Evolutionary conservation across 2,797 vertebrate genomes (phyloP).

Genomic region (Acanthornis magna): DNA sequence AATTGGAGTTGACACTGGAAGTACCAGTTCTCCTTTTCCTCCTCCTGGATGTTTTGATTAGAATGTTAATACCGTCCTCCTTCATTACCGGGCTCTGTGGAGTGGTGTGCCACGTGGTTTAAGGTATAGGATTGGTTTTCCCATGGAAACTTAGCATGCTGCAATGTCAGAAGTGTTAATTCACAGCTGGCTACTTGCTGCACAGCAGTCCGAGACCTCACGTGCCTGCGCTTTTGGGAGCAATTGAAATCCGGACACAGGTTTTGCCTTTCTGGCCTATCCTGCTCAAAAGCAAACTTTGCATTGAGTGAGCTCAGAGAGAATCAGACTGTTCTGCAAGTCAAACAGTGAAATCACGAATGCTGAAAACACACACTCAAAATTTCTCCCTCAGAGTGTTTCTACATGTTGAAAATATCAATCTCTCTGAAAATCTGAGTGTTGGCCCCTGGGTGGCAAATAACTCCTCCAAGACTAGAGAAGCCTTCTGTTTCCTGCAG

Average conservation of each 20-base stretch:
- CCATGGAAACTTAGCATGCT: neutral
- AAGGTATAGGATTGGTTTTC: neutral
- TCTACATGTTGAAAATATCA: neutral
- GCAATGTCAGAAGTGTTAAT: neutral
- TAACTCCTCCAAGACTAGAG: neutral
- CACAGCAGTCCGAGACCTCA: neutral
- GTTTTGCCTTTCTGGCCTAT: neutral
- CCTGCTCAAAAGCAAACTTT: neutral
- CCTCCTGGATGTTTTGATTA: constrained; percentile 67
- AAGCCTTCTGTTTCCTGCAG: neutral
- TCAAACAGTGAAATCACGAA: neutral
- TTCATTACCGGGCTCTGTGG: neutral
- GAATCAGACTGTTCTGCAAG: neutral
- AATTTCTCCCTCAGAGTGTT: neutral
- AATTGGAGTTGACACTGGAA: constrained; percentile 68
- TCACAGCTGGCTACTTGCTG: neutral
- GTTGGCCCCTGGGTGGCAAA: neutral
- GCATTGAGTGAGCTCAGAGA: neutral
- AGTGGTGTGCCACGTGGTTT: neutral
- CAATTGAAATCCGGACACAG: neutral
- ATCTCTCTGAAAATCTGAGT: neutral
- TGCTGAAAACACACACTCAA: neutral
- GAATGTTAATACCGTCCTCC: constrained; percentile 57
- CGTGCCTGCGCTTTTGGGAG: neutral
- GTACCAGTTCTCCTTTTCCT: constrained; percentile 56